Conservation (phyloP, 2,797 vertebrate genomes). For the Myotis pilosus region DNA sequence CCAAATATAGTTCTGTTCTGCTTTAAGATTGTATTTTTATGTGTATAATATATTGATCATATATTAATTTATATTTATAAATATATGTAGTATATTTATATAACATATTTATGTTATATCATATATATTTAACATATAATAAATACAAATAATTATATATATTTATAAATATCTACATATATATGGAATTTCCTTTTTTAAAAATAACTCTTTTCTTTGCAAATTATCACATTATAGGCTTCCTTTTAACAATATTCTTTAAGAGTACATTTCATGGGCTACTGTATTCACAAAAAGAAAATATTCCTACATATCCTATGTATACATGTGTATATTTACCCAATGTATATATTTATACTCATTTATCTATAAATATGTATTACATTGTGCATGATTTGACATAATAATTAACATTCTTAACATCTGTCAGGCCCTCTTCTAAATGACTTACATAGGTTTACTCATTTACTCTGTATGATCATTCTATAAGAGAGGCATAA, state of each 20-base stretch:
- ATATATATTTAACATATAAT: neutral
- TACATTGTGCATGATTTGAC: neutral
- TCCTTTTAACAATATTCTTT: neutral
- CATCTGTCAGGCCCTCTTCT: neutral
- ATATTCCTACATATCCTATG: neutral
- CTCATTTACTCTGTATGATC: neutral
- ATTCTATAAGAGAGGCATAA: neutral
- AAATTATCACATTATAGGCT: neutral
- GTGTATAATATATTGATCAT: neutral
- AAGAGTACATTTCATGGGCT: neutral
- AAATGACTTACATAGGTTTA: conserved; percentile 23
- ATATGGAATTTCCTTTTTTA: neutral
- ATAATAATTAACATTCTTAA: neutral
- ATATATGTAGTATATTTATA: neutral
- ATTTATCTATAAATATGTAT: neutral
- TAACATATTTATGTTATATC: neutral
- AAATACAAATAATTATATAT: neutral
- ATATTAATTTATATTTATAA: neutral
- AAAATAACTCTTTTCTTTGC: neutral
- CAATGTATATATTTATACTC: neutral
- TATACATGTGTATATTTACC: neutral
- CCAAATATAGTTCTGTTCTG: neutral
- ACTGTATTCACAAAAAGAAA: neutral
- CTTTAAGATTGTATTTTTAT: neutral
- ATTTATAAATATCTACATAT: neutral